A percentile compares a stretch with the other conserved stretches of the same genome.
Conservation (phyloP, 1,140 invertebrate genomes). For the Potamilus streckersoni region DNA sequence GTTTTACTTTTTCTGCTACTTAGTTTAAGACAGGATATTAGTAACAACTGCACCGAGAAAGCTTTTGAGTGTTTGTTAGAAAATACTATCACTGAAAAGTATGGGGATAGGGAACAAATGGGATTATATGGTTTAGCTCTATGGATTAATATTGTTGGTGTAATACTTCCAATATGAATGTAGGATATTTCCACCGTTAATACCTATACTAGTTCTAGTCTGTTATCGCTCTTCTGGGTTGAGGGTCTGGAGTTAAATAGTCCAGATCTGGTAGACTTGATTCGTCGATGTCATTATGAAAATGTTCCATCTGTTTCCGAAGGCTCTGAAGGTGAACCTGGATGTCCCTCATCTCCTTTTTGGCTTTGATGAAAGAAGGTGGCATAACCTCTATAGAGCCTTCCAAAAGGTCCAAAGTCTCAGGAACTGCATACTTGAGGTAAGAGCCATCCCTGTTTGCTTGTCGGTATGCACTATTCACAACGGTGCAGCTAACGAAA, state of each 20-base stretch:
- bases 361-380: constrained; percentile 49
- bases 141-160: too few species aligned
- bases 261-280: constrained; percentile 14
- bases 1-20: too few species aligned
- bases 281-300: constrained; percentile 44
- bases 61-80: too few species aligned
- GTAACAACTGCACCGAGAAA: too few species aligned
- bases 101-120: too few species aligned
- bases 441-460: constrained; percentile 41
- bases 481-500: constrained; percentile 49
- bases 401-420: constrained; percentile 34
- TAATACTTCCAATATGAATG: too few species aligned
- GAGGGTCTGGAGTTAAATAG: constrained; percentile 14
- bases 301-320: constrained; percentile 50
- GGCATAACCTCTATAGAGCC: constrained; percentile 45
- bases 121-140: too few species aligned
- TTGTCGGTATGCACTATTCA: constrained; percentile 37
- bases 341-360: constrained; percentile 57
- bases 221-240: too few species aligned
- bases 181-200: too few species aligned
- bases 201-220: too few species aligned
- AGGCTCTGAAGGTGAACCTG: constrained; percentile 52
- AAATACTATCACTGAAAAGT: too few species aligned
- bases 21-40: too few species aligned
- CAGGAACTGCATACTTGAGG: constrained; percentile 28